phyloP scores from a whole-genome alignment of 2,113 vertebrate species.

The Muntiacus muntjak region DNA sequence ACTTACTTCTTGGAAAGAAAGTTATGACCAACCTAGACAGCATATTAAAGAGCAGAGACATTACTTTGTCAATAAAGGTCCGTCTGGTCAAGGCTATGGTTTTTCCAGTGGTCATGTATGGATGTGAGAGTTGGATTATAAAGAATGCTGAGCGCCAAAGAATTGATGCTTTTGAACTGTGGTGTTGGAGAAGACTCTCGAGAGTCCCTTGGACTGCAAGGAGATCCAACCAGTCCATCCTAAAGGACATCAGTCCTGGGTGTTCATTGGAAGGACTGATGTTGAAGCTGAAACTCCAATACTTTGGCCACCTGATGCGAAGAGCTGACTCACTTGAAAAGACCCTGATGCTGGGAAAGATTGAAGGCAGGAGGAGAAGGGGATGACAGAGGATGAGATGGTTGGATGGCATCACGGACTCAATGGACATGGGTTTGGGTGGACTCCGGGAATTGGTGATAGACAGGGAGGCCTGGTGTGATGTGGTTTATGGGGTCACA shows the following conservation, averaged over 20 bases:
- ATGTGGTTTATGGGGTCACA: neutral
- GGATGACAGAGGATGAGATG: neutral
- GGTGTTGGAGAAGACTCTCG: neutral
- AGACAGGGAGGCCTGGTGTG: neutral
- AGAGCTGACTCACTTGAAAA: neutral
- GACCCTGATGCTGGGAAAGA: neutral
- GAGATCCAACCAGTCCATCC: neutral
- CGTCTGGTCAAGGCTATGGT: neutral
- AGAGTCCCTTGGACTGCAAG: neutral
- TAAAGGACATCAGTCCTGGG: neutral
- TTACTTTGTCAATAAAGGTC: neutral
- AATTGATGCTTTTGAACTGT: neutral
- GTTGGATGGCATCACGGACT: neutral
- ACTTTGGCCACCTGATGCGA: neutral
- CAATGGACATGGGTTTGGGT: neutral
- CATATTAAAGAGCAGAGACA: neutral
- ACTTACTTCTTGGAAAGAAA: neutral
- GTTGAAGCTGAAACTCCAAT: neutral
- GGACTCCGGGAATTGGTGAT: neutral
- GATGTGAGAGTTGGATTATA: neutral
- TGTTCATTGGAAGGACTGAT: neutral
- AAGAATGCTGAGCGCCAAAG: accelerated
- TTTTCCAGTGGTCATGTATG: neutral
- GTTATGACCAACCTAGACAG: neutral
- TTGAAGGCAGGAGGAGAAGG: neutral